Conservation (phyloP, 2,797 vertebrate genomes). For the Pempheris klunzingeri region DNA sequence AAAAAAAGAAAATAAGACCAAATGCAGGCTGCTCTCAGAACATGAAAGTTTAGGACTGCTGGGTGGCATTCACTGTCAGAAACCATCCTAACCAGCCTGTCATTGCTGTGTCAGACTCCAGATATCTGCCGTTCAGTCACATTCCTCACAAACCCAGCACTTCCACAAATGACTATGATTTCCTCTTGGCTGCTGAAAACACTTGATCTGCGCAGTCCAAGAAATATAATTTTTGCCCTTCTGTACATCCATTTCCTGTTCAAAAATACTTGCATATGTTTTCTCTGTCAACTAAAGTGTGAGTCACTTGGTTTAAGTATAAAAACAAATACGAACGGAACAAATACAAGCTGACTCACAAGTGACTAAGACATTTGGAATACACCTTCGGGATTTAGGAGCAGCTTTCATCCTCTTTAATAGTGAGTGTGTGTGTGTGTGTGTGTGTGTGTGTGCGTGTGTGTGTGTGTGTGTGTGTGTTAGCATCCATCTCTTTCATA, state of each 20-base stretch:
- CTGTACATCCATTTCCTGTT: slow-evolving; percentile 73
- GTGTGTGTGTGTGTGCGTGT: slow-evolving; percentile 13
- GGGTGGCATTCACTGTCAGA: slow-evolving; percentile 8
- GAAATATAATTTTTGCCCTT: slow-evolving; percentile 63
- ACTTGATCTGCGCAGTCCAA: slow-evolving; percentile 55
- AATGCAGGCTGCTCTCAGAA: not conserved
- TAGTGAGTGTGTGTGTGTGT: slow-evolving; percentile 16
- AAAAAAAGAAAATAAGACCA: not conserved
- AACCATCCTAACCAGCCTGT: not conserved
- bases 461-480: slow-evolving; percentile 11
- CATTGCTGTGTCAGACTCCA: slow-evolving; percentile 38
- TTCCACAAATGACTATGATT: slow-evolving; percentile 76
- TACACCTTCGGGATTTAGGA: slow-evolving; percentile 70
- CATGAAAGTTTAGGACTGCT: not conserved
- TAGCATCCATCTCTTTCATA: slow-evolving; percentile 31
- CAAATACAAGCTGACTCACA: slow-evolving; percentile 79
- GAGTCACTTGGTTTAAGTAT: slow-evolving; percentile 77
- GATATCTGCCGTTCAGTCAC: slow-evolving; percentile 48
- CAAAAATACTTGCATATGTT: slow-evolving; percentile 76
- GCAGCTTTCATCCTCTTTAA: slow-evolving; percentile 48
- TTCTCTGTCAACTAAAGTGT: slow-evolving; percentile 56
- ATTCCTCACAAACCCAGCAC: slow-evolving; percentile 67
- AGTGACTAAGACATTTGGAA: slow-evolving; percentile 82
- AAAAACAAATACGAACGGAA: slow-evolving; percentile 70
- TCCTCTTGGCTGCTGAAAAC: slow-evolving; percentile 69